phyloP scores from a whole-genome alignment of 2,113 vertebrate genomes.

The Petroica traversi region DNA sequence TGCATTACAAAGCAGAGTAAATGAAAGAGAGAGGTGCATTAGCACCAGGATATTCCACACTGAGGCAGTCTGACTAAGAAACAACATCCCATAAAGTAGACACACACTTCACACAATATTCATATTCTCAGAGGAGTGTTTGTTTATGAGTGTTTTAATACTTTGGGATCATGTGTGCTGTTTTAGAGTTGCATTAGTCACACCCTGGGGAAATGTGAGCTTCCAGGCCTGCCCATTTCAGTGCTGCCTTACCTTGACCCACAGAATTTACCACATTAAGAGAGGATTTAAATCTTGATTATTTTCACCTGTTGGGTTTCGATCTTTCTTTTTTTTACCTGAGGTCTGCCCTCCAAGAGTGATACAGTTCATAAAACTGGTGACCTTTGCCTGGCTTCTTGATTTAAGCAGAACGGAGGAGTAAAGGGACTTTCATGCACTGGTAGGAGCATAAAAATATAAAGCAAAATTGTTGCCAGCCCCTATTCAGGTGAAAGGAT shows the following conservation, averaged over 20 bases:
- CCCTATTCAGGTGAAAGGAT: neutral
- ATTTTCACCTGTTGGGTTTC: conserved; percentile 44
- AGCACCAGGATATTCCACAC: neutral
- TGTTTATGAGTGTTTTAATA: conserved; percentile 47
- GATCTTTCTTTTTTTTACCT: neutral
- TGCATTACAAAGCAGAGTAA: neutral
- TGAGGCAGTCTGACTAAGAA: neutral
- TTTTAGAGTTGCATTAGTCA: conserved; percentile 53
- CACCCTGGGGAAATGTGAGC: conserved; percentile 34
- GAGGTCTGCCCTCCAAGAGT: neutral
- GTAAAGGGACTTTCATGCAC: neutral
- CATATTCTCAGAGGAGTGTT: neutral
- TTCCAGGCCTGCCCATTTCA: neutral
- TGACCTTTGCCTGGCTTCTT: conserved; percentile 47
- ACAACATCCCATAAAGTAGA: neutral
- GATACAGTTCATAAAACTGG: conserved; percentile 10
- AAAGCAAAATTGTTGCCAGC: neutral
- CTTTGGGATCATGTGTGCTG: conserved; percentile 5
- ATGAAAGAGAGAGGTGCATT: neutral
- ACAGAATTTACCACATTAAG: conserved; percentile 33
- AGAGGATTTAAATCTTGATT: conserved; percentile 36
- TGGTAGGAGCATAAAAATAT: neutral
- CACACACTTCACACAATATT: neutral
- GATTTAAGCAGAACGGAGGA: neutral
- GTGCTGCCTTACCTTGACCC: neutral